Conservation (phyloP, 2,888 invertebrate species). For the Pristionchus entomophagus region DNA sequence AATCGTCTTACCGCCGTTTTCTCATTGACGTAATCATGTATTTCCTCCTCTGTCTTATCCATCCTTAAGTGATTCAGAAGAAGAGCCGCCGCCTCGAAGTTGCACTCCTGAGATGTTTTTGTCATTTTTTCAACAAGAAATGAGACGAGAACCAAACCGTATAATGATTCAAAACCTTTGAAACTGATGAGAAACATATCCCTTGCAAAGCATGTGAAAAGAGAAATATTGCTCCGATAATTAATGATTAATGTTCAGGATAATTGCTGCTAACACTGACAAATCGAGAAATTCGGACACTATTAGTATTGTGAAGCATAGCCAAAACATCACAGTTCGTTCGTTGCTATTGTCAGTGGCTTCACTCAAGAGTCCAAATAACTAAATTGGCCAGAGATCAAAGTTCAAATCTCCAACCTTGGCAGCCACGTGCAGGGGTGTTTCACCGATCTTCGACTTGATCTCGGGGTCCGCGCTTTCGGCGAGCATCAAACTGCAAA, state of each 20-base stretch:
- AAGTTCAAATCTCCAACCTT: slow-evolving; percentile 76
- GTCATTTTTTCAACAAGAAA: too few relatives aligned
- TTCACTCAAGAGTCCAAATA: too few relatives aligned
- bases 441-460: slow-evolving; percentile 89
- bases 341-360: too few relatives aligned
- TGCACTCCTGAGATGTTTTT: slow-evolving; percentile 76
- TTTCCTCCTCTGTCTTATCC: slow-evolving; percentile 56
- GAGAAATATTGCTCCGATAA: too few relatives aligned
- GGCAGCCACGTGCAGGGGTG: slow-evolving; percentile 94
- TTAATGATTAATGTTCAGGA: too few relatives aligned
- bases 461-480: slow-evolving; percentile 92
- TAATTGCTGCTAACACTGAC: neutral
- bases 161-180: too few relatives aligned
- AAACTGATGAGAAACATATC: too few relatives aligned
- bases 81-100: slow-evolving; percentile 88
- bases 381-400: neutral
- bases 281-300: too few relatives aligned
- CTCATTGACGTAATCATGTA: slow-evolving; percentile 70
- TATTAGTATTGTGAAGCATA: too few relatives aligned
- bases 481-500: slow-evolving; percentile 86
- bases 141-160: too few relatives aligned
- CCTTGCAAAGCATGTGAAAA: too few relatives aligned
- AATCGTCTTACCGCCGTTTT: slow-evolving; percentile 64
- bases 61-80: slow-evolving; percentile 85
- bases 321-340: too few relatives aligned